Evolutionary conservation across 2,888 invertebrate species (phyloP), one percentile per base, ranked within the genome.

Genomic region (Pardosa pseudoannulata): DNA sequence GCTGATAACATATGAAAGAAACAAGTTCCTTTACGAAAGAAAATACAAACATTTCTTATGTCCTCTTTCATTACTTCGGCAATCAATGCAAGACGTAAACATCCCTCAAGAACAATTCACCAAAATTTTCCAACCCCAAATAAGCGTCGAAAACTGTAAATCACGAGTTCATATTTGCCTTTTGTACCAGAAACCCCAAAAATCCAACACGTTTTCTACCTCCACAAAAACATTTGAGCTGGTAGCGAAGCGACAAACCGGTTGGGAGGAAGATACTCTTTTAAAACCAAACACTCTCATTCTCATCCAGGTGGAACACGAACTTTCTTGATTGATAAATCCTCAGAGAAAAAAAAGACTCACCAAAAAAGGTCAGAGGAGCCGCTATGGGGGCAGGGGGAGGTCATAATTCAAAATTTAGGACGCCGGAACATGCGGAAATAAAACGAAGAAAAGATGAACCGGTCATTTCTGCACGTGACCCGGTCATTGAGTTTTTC

Each of bases 401-500:
- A n/a, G 41, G 67, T 67, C 29, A 65, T 46, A 46, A n/a, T 76
- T 64, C 56, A 64, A 70, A 70, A 79, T 79, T 19, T 5, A 27
- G 64, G 64, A 41, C 64, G 41, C 36, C 23, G 19, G 64, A 72
- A 16, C n/a, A 79, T 29, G 46, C 71, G 79, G 68, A 68, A 76
- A 50, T 31, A 39, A 50, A 70, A 39, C 19, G 41, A 46, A 71
- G n/a, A 23, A 13, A 46, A 46, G 65, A 65, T 41, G 67, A 65
- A 31, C 65, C 31, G 71, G 64, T 79, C 62, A 71, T 71, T 50
- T 65, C 39, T 64, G n/a, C 23, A 5, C 23, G 11, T 71, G 79
- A 79, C 79, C 79, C 39, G 79, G 79, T 79, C 79, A 79, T 27
- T 41, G n/a, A 31, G 64, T 71, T 56, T n/a, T 46, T 46, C 9